Conservation (phyloP, 2,113 vertebrate species). For the Labeo rohita region DNA sequence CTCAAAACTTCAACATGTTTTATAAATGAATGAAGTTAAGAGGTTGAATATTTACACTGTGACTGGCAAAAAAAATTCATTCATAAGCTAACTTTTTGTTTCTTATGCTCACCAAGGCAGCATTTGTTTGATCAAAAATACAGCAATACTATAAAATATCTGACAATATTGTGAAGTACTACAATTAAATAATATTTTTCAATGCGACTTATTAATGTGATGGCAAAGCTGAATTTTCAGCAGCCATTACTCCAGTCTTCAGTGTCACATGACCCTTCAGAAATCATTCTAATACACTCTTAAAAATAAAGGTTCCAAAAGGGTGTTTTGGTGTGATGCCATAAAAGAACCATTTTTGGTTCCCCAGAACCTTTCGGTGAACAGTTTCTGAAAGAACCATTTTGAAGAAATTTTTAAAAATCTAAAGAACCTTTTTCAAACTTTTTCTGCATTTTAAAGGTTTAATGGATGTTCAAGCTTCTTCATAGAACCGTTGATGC, state of each 20-base stretch:
- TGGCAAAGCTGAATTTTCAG: background rate
- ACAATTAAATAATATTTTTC: background rate
- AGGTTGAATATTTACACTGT: background rate
- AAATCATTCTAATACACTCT: background rate
- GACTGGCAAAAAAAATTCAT: background rate
- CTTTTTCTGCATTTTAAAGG: too few relatives aligned
- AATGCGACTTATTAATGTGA: background rate
- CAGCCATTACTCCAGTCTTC: background rate
- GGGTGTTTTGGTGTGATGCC: too few relatives aligned
- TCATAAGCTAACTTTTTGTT: background rate
- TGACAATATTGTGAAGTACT: too few relatives aligned
- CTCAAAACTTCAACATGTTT: background rate
- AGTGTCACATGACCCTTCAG: background rate
- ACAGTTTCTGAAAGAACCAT: too few relatives aligned
- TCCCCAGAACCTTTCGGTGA: too few relatives aligned
- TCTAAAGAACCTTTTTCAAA: too few relatives aligned
- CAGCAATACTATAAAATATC: background rate
- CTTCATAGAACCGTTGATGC: too few relatives aligned
- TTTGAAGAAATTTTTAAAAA: too few relatives aligned
- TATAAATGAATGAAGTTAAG: background rate
- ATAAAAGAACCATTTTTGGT: too few relatives aligned
- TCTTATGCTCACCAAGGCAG: background rate
- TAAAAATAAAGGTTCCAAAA: too few relatives aligned
- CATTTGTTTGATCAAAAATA: conserved; percentile 9
- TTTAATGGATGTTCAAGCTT: too few relatives aligned